phyloP scores from a whole-genome alignment of 2,888 invertebrate genomes.

The Tiphia femorata region DNA sequence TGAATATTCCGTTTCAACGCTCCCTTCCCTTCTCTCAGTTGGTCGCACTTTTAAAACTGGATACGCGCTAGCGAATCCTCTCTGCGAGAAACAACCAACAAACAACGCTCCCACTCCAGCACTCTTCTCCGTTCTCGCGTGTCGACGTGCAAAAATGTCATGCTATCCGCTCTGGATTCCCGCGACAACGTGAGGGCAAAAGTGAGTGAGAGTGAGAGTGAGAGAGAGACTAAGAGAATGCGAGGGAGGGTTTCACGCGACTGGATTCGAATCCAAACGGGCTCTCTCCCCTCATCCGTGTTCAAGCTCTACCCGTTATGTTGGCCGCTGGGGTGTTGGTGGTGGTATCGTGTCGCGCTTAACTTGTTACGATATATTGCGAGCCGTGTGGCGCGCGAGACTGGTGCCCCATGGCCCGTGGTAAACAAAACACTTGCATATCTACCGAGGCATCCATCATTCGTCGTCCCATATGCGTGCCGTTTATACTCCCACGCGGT shows the following conservation, averaged over 20 bases:
- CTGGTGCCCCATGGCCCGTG: conserved; percentile 35
- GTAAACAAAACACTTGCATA: conserved; percentile 55
- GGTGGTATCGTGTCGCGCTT: conserved; percentile 29
- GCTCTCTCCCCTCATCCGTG: background rate
- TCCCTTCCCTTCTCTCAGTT: no score
- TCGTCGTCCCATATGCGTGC: conserved; percentile 13
- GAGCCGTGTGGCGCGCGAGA: conserved; percentile 25
- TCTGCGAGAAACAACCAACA: no score
- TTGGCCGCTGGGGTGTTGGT: no score
- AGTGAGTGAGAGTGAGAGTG: background rate
- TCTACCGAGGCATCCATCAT: conserved; percentile 49
- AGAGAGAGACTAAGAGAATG: background rate
- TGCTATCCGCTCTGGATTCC: no score
- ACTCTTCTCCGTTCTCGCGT: no score
- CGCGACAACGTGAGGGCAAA: no score
- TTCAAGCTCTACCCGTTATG: background rate
- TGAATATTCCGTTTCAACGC: no score
- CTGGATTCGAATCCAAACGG: background rate
- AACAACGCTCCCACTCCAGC: no score
- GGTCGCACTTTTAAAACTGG: no score
- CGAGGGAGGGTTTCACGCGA: background rate
- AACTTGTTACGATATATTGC: conserved; percentile 43
- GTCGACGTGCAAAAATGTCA: no score
- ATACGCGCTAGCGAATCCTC: no score
- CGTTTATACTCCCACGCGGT: no score